Conservation (phyloP, 2,888 invertebrate species). For the Phyllotreta striolata region DNA sequence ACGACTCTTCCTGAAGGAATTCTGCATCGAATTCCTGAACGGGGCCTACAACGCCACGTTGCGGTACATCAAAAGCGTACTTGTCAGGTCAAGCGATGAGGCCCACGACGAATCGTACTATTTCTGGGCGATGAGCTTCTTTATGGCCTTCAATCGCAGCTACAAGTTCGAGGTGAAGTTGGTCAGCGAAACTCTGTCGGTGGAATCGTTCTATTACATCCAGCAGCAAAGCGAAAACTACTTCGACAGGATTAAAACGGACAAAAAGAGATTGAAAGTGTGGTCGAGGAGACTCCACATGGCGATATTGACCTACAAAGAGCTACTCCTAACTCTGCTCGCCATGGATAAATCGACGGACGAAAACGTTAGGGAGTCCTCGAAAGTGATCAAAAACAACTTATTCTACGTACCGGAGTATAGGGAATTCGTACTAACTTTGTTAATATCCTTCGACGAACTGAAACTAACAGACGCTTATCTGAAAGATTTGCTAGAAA, state of each 20-base stretch:
- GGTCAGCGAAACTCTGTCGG: constrained; percentile 93
- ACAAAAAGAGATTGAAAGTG: constrained; percentile 85
- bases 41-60: constrained; percentile 94
- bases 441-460: constrained; percentile 85
- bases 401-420: constrained; percentile 95
- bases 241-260: constrained; percentile 82
- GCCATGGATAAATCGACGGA: constrained; percentile 83
- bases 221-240: constrained; percentile 91
- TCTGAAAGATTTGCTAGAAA: constrained; percentile 87
- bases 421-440: constrained; percentile 84
- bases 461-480: constrained; percentile 84
- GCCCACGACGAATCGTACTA: constrained; percentile 93
- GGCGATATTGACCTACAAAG: constrained; percentile 80
- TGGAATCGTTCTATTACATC: constrained; percentile 91
- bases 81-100: constrained; percentile 72
- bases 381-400: constrained; percentile 88
- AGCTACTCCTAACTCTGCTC: constrained; percentile 82
- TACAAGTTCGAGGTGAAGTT: constrained; percentile 87
- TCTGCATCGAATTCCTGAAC: constrained; percentile 91
- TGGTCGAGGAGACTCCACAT: constrained; percentile 91
- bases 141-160: constrained; percentile 95
- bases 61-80: constrained; percentile 82
- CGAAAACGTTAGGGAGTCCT: constrained; percentile 75
- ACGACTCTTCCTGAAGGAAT: constrained; percentile 89
- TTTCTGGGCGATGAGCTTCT: constrained; percentile 92